Base-by-base conservation (phyloP, 2,113 vertebrate genomes). In the Aphyosemion australe region DNA sequence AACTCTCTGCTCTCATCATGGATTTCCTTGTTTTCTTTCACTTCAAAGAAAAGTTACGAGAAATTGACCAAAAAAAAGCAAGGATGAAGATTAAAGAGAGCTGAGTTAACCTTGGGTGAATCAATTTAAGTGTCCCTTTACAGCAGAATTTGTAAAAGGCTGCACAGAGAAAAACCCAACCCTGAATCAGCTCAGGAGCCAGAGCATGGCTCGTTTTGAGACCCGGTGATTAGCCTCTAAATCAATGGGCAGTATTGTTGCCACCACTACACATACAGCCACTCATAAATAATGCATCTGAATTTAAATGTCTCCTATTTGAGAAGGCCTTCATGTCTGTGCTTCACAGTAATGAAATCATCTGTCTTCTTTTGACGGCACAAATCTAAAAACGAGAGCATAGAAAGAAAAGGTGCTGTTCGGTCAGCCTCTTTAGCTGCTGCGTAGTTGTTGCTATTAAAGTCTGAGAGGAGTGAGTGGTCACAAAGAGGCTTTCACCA, bases 321-420 rank as follows among this genome's bases (percentile, higher is more conserved):
- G 74, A 79, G 71, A 78, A 84, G 75, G 68, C 77, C 78, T 82
- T 87, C 68, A 56, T 69, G 74, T 89, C 80, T 65, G 19, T 55
- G 72, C 80, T 51, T 57, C 62, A 49, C 61, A 65, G 50, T 92
- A 91, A 92, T 92, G 80, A 91, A 92, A 90, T 83, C 77, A 92
- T 93, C 90, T 34, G 80, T 93, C 92, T 93, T 88, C 62, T 86
- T 84, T 90, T 90, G 61, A 83, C 94, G 90, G 80, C 67, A 56
- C 20, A 58, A 76, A 78, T 70, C 32, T 20, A 10, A 57, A 51
- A 53, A 73, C 72, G 74, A 62, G 72, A 45, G 6, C 61, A 51
- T 26, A 26, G 26, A 26, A 26, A 26, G 43, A 69, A 65, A 79
- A 61, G 69, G 43, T 63, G 56, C 46, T 80, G 76, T 70, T 73